Base-by-base conservation (phyloP, 1,140 invertebrate genomes). In the Potamilus streckersoni region DNA sequence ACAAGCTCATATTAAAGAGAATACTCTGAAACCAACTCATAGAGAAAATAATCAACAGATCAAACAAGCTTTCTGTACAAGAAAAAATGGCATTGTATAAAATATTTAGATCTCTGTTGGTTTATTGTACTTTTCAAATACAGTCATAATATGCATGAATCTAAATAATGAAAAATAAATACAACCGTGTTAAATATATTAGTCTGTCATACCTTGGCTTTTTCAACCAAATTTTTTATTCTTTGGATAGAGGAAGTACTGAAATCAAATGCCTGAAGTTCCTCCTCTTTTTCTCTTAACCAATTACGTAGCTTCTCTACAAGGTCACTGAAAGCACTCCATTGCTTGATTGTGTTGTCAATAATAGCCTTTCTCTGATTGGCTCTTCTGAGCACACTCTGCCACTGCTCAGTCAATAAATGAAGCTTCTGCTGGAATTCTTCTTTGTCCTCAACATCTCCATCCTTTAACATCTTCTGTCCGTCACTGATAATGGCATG, bases 291-390 rank as follows among this genome's bases (percentile, higher is more conserved):
- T 61, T 82, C 80, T 27, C 94, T 93, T 60, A 97, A 90, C 96
- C 96, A 97, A 12, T 91, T 88, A 15, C 95, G 89, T 8, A 97
- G 87, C 65, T 93, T 92, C 1, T 92, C 92, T 84, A 95, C 93
- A 74, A 95, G 93, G 65, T 92, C 90, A 83, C 94, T 93, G 87
- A 97, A 97, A 64, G 92, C 92, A 79, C 96, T 94, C 96, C 96
- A 98, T 1, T 93, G 91, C 2, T 92, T 90, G 11, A 97, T 92
- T 65, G 95, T 91, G 1, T 92, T 91, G 79, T 93, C 92, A 17
- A 96, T 88, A 62, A 89, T 93, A 61, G 92, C 91, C 82, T 96
- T 95, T 78, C 95, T 91, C 72, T 96, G 94, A 86, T 94, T 94
- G 76, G 96, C 95, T 79, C 93, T 91, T 1, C 94, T 92, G 15